These are phyloP conservation scores for Menidia beryllina DNA, from an alignment of 2,113 vertebrate species.

Conservation along the genomic window DNA sequence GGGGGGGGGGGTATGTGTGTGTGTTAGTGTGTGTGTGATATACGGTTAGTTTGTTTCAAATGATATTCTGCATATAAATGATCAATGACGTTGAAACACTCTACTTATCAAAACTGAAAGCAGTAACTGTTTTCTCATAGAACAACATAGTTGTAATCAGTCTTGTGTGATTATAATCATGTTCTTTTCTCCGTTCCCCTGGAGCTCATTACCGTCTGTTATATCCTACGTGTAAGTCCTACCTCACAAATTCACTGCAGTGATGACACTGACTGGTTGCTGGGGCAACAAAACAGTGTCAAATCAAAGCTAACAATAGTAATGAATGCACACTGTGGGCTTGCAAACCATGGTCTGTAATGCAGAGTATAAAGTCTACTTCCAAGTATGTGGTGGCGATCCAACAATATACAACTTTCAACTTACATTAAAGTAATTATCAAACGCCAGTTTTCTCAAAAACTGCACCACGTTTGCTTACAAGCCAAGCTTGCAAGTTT, in stretches of 20 bases:
- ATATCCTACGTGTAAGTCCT: background rate
- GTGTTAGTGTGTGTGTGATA: slow-evolving; percentile 3
- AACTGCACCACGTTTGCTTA: too few relatives aligned
- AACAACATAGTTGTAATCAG: background rate
- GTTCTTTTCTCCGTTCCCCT: background rate
- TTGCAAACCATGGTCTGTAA: background rate
- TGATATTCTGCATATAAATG: too few relatives aligned
- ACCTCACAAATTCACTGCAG: slow-evolving; percentile 30
- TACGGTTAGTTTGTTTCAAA: background rate
- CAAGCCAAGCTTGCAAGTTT: too few relatives aligned
- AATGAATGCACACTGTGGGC: slow-evolving; percentile 22
- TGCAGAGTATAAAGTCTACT: background rate
- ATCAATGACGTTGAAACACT: background rate
- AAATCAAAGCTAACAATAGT: slow-evolving; percentile 40
- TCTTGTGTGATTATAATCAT: background rate
- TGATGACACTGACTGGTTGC: slow-evolving; percentile 56
- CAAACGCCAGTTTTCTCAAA: too few relatives aligned
- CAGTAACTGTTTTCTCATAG: background rate
- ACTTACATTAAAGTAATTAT: too few relatives aligned
- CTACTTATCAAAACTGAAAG: background rate
- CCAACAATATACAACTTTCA: background rate
- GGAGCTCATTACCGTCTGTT: slow-evolving; percentile 13
- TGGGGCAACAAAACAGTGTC: slow-evolving; percentile 62
- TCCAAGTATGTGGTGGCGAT: background rate
- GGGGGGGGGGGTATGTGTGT: too few relatives aligned